Percentiles rank a stretch among this genome's conserved stretches.
phyloP scores from a whole-genome alignment of 2,888 invertebrate genomes.

The Ametastegia equiseti region DNA sequence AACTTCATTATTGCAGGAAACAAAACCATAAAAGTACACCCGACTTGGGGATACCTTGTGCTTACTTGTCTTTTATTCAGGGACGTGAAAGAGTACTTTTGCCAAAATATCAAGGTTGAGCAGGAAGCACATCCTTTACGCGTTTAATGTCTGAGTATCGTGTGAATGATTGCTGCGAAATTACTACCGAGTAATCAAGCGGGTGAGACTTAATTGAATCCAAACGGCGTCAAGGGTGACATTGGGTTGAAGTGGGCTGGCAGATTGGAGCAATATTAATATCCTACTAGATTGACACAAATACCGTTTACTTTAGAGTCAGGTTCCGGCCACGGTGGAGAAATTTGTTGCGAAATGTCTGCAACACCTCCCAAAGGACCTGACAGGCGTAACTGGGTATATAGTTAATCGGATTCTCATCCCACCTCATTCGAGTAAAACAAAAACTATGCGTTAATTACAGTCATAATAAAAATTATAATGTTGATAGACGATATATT shows the following conservation, averaged over 20 bases:
- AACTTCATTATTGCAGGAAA: too few relatives aligned
- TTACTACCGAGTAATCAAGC: not conserved
- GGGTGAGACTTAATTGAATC: slow-evolving; percentile 27
- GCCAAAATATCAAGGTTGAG: not conserved
- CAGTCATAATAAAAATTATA: not conserved
- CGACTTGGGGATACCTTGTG: too few relatives aligned
- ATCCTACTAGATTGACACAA: slow-evolving; percentile 13
- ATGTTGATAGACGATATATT: not conserved
- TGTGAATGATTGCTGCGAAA: not conserved
- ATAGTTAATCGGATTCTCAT: slow-evolving; percentile 1
- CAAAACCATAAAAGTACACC: too few relatives aligned
- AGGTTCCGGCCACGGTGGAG: not conserved
- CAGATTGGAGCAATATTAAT: slow-evolving; percentile 14
- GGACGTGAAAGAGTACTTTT: too few relatives aligned
- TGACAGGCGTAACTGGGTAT: not conserved
- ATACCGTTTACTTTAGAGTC: slow-evolving; percentile 9
- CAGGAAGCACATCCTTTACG: not conserved
- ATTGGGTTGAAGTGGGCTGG: not conserved
- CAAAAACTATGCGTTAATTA: not conserved
- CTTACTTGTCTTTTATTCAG: too few relatives aligned
- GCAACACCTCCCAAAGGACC: not conserved
- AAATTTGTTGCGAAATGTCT: slow-evolving; percentile 6
- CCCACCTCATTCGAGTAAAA: not conserved
- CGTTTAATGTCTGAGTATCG: slow-evolving; percentile 4
- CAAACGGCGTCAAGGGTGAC: slow-evolving; percentile 21